Base-by-base conservation (phyloP, 2,888 invertebrate species). In the Sinotaia quadrata region DNA sequence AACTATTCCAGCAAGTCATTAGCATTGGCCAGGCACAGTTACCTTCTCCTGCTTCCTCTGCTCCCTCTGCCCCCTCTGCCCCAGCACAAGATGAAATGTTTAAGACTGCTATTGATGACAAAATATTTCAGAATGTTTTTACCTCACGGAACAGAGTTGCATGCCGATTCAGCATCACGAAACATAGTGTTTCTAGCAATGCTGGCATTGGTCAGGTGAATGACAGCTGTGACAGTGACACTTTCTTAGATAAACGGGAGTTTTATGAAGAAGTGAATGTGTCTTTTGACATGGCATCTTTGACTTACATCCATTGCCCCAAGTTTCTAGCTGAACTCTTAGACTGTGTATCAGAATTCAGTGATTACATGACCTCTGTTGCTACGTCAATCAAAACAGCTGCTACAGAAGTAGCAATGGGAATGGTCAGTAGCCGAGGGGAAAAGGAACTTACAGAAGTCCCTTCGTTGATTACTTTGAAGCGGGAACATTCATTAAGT, bases 271-370 rank as follows among this genome's bases (percentile, higher is more conserved):
- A 44, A n/a, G 59, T 69, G 33, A 65, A 65, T 21, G 73, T 62
- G 2, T 41, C 36, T 33, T 81, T 90, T 24, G 85, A 93, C 83
- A 94, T 96, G 92, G 96, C 95, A 1, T 94, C 95, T 44, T 93
- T 97, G 68, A 95, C 95, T 92, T 97, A 97, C 90, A 95, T 95
- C 4, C 97, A 98, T 89, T 95, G 95, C 62, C 94, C 95, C 0
- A 92, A 93, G 76, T 92, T 97, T 84, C 91, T 97, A 66, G 91
- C 92, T 37, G 97, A 97, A 87, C 90, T 97, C 71, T 93, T 94
- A 81, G 94, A 94, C 47, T 97, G 97, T 88, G 94, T 95, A 15
- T 93, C 94, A 18, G 95, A 96, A 89, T 96, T 97, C 88, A 94
- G 94, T 86, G 94, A 95, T 86, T 96, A 96, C 89, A 90, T 94